Conservation (phyloP, 2,113 vertebrate species). For the Psettodes erumei region DNA sequence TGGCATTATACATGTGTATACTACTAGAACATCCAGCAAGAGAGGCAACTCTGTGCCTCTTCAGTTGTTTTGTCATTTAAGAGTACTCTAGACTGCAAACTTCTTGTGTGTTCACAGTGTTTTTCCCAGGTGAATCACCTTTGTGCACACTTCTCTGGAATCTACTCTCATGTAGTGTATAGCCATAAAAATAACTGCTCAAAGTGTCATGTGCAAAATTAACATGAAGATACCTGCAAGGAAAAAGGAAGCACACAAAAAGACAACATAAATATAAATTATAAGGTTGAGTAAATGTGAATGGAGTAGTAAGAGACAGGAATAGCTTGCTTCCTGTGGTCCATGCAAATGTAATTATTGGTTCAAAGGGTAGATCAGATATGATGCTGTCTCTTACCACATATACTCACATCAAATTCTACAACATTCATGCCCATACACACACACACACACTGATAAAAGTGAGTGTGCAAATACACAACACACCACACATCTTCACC, state of each 20-base stretch:
- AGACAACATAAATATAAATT: not conserved
- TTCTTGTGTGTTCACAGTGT: slow-evolving; percentile 1
- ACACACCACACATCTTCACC: not conserved
- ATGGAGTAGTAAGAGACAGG: not conserved
- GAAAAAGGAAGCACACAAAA: not conserved
- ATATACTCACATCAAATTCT: not conserved
- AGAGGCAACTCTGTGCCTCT: not conserved
- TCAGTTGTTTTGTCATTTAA: slow-evolving; percentile 29
- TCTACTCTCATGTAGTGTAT: not conserved
- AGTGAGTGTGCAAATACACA: not conserved
- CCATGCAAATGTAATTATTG: slow-evolving; percentile 23
- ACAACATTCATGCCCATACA: not conserved
- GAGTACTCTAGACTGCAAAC: slow-evolving; percentile 4
- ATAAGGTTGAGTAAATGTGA: slow-evolving; percentile 1
- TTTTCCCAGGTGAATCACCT: slow-evolving; percentile 13
- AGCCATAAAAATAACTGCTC: slow-evolving; percentile 8
- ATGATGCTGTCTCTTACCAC: not conserved
- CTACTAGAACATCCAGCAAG: not conserved
- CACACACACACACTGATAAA: not conserved
- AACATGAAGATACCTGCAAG: slow-evolving; percentile 1
- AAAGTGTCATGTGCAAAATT: not conserved
- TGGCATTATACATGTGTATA: not conserved
- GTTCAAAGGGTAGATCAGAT: slow-evolving; percentile 32
- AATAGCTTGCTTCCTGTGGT: slow-evolving; percentile 7
- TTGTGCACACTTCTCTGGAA: slow-evolving; percentile 1